phyloP scores from a whole-genome alignment of 2,797 vertebrate genomes.

The Euphonia xanthogaster region DNA sequence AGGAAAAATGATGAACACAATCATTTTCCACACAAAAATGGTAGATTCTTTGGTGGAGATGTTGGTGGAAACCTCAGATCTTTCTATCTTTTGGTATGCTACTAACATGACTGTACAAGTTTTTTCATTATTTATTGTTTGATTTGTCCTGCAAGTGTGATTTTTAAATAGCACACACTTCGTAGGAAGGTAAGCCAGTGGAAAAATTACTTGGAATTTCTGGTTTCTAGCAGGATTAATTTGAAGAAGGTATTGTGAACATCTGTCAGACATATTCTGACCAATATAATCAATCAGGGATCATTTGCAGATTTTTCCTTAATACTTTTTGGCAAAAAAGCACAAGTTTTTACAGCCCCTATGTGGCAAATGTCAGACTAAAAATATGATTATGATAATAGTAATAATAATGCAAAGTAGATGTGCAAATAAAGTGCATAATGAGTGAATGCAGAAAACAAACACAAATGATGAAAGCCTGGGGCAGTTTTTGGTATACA shows the following conservation, averaged over 20 bases:
- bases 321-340: not conserved
- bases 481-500: not conserved
- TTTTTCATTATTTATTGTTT: not conserved
- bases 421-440: not conserved
- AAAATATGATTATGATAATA: not conserved
- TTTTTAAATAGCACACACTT: not conserved
- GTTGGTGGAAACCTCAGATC: conserved; percentile 97
- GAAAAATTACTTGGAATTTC: not conserved
- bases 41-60: conserved; percentile 99
- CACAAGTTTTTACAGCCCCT: not conserved
- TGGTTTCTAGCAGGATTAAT: not conserved
- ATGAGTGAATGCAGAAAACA: not conserved
- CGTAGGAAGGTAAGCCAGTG: not conserved
- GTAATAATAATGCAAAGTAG: not conserved
- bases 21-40: conserved; percentile 99
- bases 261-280: not conserved
- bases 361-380: not conserved
- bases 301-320: not conserved
- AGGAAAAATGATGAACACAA: conserved; percentile 99
- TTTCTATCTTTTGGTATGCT: conserved; percentile 96
- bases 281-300: not conserved
- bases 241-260: not conserved
- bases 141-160: not conserved
- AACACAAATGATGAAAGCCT: not conserved
- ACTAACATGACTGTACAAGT: not conserved